phyloP scores from a whole-genome alignment of 2,797 vertebrate genomes.

The Malurus leucopterus region DNA sequence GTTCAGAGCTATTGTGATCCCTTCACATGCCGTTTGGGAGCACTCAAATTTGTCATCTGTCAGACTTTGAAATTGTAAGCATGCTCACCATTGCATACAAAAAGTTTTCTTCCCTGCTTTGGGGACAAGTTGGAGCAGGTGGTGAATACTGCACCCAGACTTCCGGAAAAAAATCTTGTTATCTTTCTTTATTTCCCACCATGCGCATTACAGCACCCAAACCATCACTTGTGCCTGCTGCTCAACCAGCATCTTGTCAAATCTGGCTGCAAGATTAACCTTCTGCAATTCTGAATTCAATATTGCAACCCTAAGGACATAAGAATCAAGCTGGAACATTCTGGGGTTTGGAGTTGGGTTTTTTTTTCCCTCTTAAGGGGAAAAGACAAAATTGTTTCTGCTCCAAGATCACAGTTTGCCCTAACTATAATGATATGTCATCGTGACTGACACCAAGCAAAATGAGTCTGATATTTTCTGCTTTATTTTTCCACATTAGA shows the following conservation, averaged over 20 bases:
- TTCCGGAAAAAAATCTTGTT: constrained; percentile 44
- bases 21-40: not conserved
- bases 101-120: not conserved
- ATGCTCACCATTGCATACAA: not conserved
- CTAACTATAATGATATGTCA: constrained; percentile 62
- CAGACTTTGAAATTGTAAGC: not conserved
- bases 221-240: constrained; percentile 62
- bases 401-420: constrained; percentile 57
- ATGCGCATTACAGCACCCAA: constrained; percentile 30
- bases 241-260: constrained; percentile 72
- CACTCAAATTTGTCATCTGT: not conserved
- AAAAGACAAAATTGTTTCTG: constrained; percentile 67
- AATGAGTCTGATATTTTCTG: constrained; percentile 66
- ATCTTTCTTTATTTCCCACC: constrained; percentile 51
- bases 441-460: constrained; percentile 65
- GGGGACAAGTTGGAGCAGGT: not conserved
- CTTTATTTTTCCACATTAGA: constrained; percentile 57
- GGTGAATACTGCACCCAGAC: not conserved
- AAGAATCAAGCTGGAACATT: constrained; percentile 71
- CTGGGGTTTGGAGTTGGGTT: not conserved
- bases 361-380: constrained; percentile 41
- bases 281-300: constrained; percentile 73
- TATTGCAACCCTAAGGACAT: constrained; percentile 73
- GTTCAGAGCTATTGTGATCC: not conserved
- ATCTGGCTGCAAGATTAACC: constrained; percentile 74